Percentiles rank a stretch among this genome's conserved stretches.
These are phyloP conservation scores for Drosophila arawakana DNA, from an alignment of 1,140 invertebrate species.

Conservation along the genomic window DNA sequence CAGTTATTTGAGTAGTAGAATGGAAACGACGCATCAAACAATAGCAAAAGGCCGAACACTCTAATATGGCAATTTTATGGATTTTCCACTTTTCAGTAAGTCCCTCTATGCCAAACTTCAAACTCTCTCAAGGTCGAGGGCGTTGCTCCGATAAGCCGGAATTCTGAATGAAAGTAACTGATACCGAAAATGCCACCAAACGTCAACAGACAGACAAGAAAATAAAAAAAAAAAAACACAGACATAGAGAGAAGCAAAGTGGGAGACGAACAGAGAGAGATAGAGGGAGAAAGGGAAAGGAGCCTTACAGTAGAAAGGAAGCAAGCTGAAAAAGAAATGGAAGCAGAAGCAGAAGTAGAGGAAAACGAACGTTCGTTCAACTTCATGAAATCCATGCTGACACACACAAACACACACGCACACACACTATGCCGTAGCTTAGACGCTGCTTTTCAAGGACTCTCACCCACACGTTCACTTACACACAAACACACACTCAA, in stretches of 20 bases:
- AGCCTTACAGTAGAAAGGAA: constrained; percentile 7
- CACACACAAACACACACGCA: constrained; percentile 5
- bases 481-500: constrained; percentile 8
- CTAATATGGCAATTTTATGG: constrained; percentile 46
- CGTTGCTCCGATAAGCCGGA: constrained; percentile 37
- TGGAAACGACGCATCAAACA: constrained; percentile 25
- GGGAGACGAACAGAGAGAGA: not conserved
- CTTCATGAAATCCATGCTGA: constrained; percentile 44
- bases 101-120: not conserved
- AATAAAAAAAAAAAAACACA: constrained; percentile 12
- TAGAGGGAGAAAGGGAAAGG: not conserved
- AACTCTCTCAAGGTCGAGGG: constrained; percentile 60
- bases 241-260: constrained; percentile 18
- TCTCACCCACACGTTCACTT: constrained; percentile 55
- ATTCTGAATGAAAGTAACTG: constrained; percentile 40
- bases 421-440: constrained; percentile 42
- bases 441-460: constrained; percentile 75
- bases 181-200: constrained; percentile 47
- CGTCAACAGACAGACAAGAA: constrained; percentile 31
- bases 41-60: constrained; percentile 41
- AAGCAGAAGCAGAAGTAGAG: constrained; percentile 8
- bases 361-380: constrained; percentile 68
- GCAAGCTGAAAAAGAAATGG: constrained; percentile 9
- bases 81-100: not conserved
- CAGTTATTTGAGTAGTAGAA: constrained; percentile 5